These are phyloP conservation scores for Coturnix japonica DNA, from an alignment of 2,113 vertebrate genomes.

Conservation along the genomic window DNA sequence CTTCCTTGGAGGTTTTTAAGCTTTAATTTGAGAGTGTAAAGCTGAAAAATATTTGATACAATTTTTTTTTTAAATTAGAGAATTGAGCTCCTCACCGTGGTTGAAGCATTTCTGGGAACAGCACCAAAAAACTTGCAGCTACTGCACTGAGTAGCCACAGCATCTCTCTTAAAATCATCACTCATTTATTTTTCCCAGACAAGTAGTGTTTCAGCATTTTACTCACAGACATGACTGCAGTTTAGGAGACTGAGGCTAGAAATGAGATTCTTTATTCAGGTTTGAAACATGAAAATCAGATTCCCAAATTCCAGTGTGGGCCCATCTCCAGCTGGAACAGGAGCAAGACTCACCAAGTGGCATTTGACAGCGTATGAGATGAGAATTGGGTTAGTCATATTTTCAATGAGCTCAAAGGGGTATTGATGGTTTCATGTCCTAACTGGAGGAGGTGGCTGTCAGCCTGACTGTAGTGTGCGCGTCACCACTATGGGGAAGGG, in stretches of 20 bases:
- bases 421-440: conserved; percentile 52
- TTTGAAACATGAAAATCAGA: conserved; percentile 33
- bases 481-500: conserved; percentile 5
- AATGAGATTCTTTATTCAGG: conserved; percentile 32
- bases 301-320: conserved; percentile 61
- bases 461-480: conserved; percentile 40
- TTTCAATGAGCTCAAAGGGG: conserved; percentile 58
- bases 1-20: conserved; percentile 73
- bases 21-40: conserved; percentile 75
- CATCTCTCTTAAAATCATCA: conserved; percentile 40
- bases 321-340: conserved; percentile 60
- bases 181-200: conserved; percentile 52
- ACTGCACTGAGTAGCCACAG: conserved; percentile 55
- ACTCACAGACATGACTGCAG: conserved; percentile 33
- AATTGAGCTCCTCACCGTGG: conserved; percentile 63
- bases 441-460: conserved; percentile 66
- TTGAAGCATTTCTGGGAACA: conserved; percentile 73
- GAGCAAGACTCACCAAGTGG: conserved; percentile 56
- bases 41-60: conserved; percentile 76
- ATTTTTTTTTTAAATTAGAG: conserved; percentile 74
- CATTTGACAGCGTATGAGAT: conserved; percentile 53
- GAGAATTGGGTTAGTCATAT: conserved; percentile 49
- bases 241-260: conserved; percentile 35
- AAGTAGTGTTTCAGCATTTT: conserved; percentile 52
- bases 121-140: conserved; percentile 66